Conservation (phyloP, 2,888 invertebrate species). For the Spialia ferax region DNA sequence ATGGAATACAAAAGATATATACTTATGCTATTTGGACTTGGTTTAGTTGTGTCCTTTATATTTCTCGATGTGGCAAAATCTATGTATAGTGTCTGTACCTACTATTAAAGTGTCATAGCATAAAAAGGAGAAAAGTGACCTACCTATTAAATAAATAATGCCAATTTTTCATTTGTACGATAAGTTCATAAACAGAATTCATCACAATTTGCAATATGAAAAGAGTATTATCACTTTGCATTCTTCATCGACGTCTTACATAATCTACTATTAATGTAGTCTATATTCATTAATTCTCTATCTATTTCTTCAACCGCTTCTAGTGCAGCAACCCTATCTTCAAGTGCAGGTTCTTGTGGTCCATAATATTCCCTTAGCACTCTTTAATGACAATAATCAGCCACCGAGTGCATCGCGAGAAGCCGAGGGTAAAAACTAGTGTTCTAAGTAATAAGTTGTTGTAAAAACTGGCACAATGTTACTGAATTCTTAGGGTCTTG, state of each 20-base stretch:
- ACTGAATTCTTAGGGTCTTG: not conserved
- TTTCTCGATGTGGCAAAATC: no score
- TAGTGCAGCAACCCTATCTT: not conserved
- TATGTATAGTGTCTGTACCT: no score
- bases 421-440: constrained; percentile 21
- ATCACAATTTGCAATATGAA: no score
- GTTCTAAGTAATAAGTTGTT: constrained; percentile 22
- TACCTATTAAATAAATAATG: no score
- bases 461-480: constrained; percentile 22
- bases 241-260: not conserved
- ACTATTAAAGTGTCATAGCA: no score
- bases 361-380: constrained; percentile 23
- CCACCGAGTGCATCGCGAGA: constrained; percentile 5
- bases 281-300: not conserved
- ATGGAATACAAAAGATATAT: no score
- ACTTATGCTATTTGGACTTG: no score
- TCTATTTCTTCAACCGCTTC: not conserved
- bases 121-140: no score
- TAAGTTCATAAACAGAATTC: no score
- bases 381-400: constrained; percentile 36
- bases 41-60: no score
- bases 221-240: no score
- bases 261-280: not conserved
- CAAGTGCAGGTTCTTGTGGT: not conserved
- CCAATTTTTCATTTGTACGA: no score